These are phyloP conservation scores for Minunthozetes semirufus DNA, from an alignment of 2,888 invertebrate genomes.

Conservation along the genomic window DNA sequence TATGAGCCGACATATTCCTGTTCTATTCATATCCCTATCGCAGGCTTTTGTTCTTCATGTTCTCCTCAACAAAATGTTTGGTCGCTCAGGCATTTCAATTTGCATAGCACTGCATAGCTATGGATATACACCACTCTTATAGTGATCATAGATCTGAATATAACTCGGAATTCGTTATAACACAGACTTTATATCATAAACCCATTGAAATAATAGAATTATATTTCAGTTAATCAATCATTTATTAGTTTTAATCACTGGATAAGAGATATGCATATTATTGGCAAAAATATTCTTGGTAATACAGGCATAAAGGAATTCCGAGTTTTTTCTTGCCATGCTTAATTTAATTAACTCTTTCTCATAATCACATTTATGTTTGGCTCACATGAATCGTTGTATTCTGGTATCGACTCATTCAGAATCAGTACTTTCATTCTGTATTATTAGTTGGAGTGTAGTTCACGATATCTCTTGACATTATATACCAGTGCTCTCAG, in stretches of 20 bases:
- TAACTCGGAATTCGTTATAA: neutral
- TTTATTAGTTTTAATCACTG: neutral
- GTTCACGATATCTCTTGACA: neutral
- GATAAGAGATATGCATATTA: neutral
- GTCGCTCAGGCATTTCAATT: too few relatives aligned
- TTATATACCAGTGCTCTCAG: neutral
- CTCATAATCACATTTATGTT: neutral
- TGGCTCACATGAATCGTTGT: neutral
- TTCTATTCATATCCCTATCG: neutral
- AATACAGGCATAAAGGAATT: too few relatives aligned
- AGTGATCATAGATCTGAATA: neutral
- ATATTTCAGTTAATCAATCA: neutral
- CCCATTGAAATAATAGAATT: neutral
- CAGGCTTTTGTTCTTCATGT: neutral
- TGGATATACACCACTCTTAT: too few relatives aligned
- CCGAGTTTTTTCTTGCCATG: too few relatives aligned
- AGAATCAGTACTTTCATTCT: neutral
- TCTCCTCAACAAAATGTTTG: too few relatives aligned
- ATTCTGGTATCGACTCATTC: neutral
- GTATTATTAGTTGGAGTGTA: neutral
- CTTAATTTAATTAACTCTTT: neutral
- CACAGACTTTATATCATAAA: neutral
- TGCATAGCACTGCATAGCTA: too few relatives aligned
- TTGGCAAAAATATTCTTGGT: neutral
- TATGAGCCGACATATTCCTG: neutral